Evolutionary conservation across 2,113 vertebrate genomes (phyloP).

Genomic region (Carollia perspicillata): DNA sequence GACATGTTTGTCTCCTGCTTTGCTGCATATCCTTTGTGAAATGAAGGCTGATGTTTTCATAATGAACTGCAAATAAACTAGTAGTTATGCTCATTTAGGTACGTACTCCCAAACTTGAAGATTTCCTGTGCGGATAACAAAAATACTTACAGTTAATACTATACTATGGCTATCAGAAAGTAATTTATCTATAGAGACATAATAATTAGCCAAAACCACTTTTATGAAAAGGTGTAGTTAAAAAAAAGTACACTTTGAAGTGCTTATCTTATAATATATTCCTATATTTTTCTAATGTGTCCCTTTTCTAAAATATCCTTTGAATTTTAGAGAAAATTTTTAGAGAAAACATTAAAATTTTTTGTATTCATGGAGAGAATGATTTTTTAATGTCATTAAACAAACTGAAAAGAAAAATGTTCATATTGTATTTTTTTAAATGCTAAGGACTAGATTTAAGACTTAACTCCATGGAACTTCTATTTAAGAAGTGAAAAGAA

Average conservation of each 20-base stretch:
- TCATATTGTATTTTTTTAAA: not conserved
- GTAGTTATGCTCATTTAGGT: constrained; percentile 27
- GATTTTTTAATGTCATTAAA: constrained; percentile 29
- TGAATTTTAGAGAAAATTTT: not conserved
- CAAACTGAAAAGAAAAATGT: not conserved
- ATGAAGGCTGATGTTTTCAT: constrained; percentile 54
- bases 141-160: not conserved
- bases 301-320: not conserved
- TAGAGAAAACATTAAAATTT: not conserved
- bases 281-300: not conserved
- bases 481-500: not conserved
- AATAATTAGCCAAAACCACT: constrained; percentile 3
- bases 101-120: not conserved
- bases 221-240: not conserved
- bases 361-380: not conserved
- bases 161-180: not conserved
- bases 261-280: not conserved
- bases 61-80: constrained; percentile 72
- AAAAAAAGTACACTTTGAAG: not conserved
- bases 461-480: not conserved
- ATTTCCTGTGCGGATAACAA: constrained; percentile 36
- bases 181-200: not conserved
- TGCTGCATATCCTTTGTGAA: constrained; percentile 67
- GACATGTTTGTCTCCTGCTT: constrained; percentile 47
- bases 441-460: not conserved